These are phyloP conservation scores for Heptranchias perlo DNA, from an alignment of 2,113 vertebrate genomes.

Conservation along the genomic window DNA sequence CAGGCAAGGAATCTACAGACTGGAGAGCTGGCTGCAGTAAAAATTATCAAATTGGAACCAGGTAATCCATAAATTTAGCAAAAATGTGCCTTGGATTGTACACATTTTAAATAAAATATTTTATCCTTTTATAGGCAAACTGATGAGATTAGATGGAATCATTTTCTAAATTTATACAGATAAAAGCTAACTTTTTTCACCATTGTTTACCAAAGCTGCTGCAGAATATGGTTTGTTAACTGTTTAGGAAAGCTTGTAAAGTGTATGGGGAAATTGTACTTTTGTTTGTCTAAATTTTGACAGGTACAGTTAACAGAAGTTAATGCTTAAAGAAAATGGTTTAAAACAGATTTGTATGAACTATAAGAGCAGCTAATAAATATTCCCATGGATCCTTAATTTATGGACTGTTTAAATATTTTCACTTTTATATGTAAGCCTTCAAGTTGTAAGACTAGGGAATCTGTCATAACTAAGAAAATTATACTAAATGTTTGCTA, in stretches of 20 bases:
- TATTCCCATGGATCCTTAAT: background rate
- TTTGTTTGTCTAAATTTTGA: background rate
- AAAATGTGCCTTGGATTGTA: background rate
- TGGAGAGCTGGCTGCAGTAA: conserved; percentile 91
- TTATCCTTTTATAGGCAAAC: background rate
- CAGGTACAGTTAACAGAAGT: background rate
- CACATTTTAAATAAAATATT: background rate
- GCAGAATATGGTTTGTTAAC: background rate
- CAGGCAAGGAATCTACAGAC: conserved; percentile 92
- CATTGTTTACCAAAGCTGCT: background rate
- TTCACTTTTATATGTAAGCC: too few relatives aligned
- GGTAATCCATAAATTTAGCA: conserved; percentile 64
- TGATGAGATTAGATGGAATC: background rate
- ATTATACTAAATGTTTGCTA: too few relatives aligned
- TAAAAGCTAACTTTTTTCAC: background rate
- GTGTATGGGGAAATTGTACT: background rate
- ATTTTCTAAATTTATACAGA: background rate
- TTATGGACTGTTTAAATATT: background rate
- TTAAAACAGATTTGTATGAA: background rate
- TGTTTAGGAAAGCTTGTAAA: background rate
- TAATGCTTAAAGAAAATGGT: background rate
- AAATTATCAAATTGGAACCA: conserved; percentile 97
- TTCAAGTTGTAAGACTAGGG: too few relatives aligned
- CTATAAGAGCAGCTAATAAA: background rate
- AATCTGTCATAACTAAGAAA: too few relatives aligned